These are phyloP conservation scores for Drosophila peninsularis DNA, from an alignment of 2,888 invertebrate genomes.

Conservation along the genomic window DNA sequence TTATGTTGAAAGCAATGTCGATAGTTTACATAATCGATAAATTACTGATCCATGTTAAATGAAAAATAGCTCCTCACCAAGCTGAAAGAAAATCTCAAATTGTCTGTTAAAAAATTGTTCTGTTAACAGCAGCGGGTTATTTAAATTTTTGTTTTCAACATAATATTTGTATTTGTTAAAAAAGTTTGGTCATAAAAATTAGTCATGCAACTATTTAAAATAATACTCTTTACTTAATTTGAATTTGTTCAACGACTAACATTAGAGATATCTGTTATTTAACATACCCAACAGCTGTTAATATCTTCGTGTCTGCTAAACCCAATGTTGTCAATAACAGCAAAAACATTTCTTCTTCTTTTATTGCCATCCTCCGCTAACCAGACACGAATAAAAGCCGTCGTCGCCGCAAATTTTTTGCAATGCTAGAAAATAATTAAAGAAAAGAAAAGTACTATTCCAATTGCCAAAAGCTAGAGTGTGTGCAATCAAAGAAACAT, in stretches of 20 bases:
- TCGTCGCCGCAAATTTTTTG: conserved; percentile 44
- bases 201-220: not conserved
- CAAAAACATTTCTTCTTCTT: conserved; percentile 34
- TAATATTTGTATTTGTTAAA: not conserved
- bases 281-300: conserved; percentile 8
- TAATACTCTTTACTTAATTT: not conserved
- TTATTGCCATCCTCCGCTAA: conserved; percentile 27
- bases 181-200: not conserved
- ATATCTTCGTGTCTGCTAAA: conserved; percentile 1
- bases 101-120: not conserved
- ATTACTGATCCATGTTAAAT: not conserved
- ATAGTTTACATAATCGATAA: not conserved
- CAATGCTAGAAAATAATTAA: conserved; percentile 41
- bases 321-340: conserved; percentile 14
- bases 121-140: no score
- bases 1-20: not conserved
- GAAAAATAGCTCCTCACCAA: not conserved
- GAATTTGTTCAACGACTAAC: not conserved
- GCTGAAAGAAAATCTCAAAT: not conserved
- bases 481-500: not conserved
- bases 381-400: conserved; percentile 37
- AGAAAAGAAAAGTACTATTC: conserved; percentile 24
- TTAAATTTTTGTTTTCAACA: no score
- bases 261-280: not conserved
- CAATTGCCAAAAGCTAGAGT: conserved; percentile 5